Evolutionary conservation across 2,797 vertebrate genomes (phyloP), one percentile per base, ranked within the genome.

Genomic region (Cossypha caffra): DNA sequence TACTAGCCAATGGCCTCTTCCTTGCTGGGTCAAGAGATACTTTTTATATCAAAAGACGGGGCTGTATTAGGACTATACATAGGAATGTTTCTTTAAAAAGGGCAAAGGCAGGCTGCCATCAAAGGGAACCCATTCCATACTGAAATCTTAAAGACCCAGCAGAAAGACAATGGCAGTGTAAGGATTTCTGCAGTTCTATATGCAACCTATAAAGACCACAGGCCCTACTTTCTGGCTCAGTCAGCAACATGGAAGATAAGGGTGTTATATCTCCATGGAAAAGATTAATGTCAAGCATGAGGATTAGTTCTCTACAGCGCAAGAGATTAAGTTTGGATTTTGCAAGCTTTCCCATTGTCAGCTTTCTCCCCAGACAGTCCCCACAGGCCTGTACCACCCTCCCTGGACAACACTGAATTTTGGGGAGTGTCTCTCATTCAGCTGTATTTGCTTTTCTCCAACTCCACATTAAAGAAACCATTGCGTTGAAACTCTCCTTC

Each of bases 261-360:
- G 68, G 71, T 61, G 43, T 96, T 96, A 76, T 71, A 73, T 95
- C 73, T 78, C 52, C 50, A 83, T 59, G 81, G 87, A 88, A 94
- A 96, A 96, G 96, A 96, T 93, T 96, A 86, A 82, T 71, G 94
- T 90, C 92, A 96, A 86, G 91, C 26, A 16, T 28, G 75, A 92
- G 89, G 96, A 96, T 97, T 97, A 97, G 59, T 96, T 94, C 83
- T 86, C 79, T 87, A 61, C 85, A 66, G 92, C 1, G 17, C 87
- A 76, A 73, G 93, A 95, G 93, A 95, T 97, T 95, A 95, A 26
- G 47, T 91, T 81, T 85, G 90, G 85, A 86, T 94, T 92, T 92
- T 91, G 81, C 68, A 95, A 93, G 91, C 74, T 95, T 95, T 82
- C 58, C 73, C 86, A 91, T 92, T 92, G 95, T 75, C 24, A 1